Evolutionary conservation across 2,888 invertebrate species (phyloP), one percentile per base, ranked within the genome.

Genomic region (Chouioia cunea): DNA sequence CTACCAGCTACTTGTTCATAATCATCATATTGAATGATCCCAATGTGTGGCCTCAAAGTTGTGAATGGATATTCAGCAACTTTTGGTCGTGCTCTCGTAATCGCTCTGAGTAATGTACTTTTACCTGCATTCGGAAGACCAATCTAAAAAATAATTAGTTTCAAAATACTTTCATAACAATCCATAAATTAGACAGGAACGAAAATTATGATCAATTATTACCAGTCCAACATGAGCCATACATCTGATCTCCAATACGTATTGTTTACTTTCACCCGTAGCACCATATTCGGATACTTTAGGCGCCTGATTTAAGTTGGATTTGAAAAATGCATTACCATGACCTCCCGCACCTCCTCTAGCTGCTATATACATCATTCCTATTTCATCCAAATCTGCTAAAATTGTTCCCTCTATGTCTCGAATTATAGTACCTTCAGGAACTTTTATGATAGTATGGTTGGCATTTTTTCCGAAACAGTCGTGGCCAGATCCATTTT

Each of bases 151-250:
- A 66, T 69, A 62, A 36, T 52, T 2, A 20, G 20, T 53, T 56
- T 43, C 8, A 65, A 62, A 59, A 50, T 15, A 10, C 6, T n/a
- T 14, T 15, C 12, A 6, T 1, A 36, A 36, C 12, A 36, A 36
- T 36, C 47, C 14, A 59, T 46, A 50, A 15, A 63, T 66, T 48
- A 52, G 47, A 15, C 50, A 48, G 12, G 23, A 71, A 56, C 47
- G 46, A 50, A 43, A 52, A 27, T 59, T 62, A 67, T 60, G 47
- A 15, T 66, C 22, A 66, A 80, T 85, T 36, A 36, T 85, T 86
- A 93, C 92, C 85, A 96, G 83, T n/a, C 99, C 99, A 70, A 97
- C 90, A 84, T 99, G 94, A 0, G 99, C 99, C 91, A 99, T 97
- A 47, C 94, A 93, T 65, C 93, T 90, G 65, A 99, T 88, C 87